Evolutionary conservation across 2,888 invertebrate species (phyloP).

Genomic region (Erannis defoliaria): DNA sequence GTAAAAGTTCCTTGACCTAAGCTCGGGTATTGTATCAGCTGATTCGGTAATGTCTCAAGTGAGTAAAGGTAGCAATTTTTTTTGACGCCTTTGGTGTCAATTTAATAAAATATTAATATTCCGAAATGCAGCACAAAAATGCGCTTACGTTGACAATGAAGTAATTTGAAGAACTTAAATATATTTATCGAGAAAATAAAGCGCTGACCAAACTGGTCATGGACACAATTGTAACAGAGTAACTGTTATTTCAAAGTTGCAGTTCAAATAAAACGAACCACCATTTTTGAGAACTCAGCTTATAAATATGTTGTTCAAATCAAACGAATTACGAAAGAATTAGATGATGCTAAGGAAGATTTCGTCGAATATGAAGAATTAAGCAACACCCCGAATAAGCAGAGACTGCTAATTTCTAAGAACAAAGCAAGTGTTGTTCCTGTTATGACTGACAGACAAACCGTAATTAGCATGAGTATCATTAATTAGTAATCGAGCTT

Average conservation of each 20-base stretch:
- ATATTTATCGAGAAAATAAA: slow-evolving; percentile 42
- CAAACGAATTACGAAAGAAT: slow-evolving; percentile 36
- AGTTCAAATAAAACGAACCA: slow-evolving; percentile 13
- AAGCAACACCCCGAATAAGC: slow-evolving; percentile 64
- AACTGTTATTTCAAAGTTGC: slow-evolving; percentile 33
- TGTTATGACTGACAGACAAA: slow-evolving; percentile 47
- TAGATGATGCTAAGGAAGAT: slow-evolving; percentile 44
- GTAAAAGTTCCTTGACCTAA: slow-evolving; percentile 15
- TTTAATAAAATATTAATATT: slow-evolving; percentile 57
- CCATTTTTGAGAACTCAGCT: slow-evolving; percentile 14
- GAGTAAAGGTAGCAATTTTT: slow-evolving; percentile 4
- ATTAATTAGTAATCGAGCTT: slow-evolving; percentile 41
- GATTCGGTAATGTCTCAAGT: slow-evolving; percentile 3
- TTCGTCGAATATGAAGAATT: slow-evolving; percentile 63
- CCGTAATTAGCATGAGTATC: slow-evolving; percentile 53
- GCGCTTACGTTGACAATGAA: slow-evolving; percentile 57
- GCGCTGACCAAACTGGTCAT: slow-evolving; percentile 31
- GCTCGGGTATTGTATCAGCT: neutral
- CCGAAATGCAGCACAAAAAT: slow-evolving; percentile 54
- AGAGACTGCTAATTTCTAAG: slow-evolving; percentile 73
- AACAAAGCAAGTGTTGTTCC: slow-evolving; percentile 67
- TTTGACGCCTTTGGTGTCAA: slow-evolving; percentile 7
- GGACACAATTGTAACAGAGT: slow-evolving; percentile 22
- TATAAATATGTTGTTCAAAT: slow-evolving; percentile 19
- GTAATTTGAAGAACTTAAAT: slow-evolving; percentile 57